Base-by-base conservation (phyloP, 2,113 vertebrate species). In the Zapornia atra region DNA sequence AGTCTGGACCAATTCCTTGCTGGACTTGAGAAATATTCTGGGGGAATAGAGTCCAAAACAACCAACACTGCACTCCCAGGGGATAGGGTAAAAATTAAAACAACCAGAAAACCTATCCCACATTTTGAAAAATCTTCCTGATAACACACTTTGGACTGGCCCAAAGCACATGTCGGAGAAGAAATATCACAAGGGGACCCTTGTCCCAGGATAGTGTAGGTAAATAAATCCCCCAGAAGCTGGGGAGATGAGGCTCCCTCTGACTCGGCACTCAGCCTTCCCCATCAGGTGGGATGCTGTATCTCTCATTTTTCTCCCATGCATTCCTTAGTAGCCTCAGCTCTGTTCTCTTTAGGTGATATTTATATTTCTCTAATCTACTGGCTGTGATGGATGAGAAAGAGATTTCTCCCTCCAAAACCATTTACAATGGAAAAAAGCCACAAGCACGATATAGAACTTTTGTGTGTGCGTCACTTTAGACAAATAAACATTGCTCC, bases 291-390 rank as follows among this genome's bases (percentile, higher is more conserved):
- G 38, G 16, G 73, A 82, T 53, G 51, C 48, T 51, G 22, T 70
- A 13, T 61, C 72, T 51, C 65, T 63, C 70, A n/a, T 91, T 88
- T 66, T 25, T 56, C 42, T 76, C 60, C 63, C 11, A 2, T 36
- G 59, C 34, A 18, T 83, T 86, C 22, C 1, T 9, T 15, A 82
- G 59, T 5, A 88, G 68, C 48, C 63, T 68, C 80, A 3, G 72
- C 73, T 88, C 90, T 66, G 13, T 89, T 87, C 87, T 87, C 75
- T 85, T 91, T 56, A 70, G 78, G 57, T 88, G 80, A 82, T 91
- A 96, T 95, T 95, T 95, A 44, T 96, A 95, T 94, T 94, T 93
- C 90, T 92, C 60, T 88, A 94, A 89, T 95, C 94, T 94, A 38
- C 86, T 15, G 34, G 42, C 77, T 79, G 57, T 73, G 82, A 94